Base-by-base conservation (phyloP, 2,113 vertebrate genomes). In the Ptilonorhynchus violaceus region DNA sequence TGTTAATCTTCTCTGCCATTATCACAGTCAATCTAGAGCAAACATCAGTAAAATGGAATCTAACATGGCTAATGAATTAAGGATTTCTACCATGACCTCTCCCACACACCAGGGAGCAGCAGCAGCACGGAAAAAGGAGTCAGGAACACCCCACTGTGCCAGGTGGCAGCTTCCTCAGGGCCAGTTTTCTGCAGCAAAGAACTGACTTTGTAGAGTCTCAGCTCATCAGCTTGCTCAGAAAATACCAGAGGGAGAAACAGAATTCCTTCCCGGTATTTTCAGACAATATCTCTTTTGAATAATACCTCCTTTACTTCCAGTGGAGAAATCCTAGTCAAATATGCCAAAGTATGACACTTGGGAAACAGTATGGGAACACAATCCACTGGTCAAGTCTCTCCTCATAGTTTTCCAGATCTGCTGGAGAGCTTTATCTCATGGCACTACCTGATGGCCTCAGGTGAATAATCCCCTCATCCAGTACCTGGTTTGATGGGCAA, bases 71-170 rank as follows among this genome's bases (percentile, higher is more conserved):
- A 46, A 80, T 2, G 6, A 77, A 25, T 12, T 37, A 49, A 7
- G 18, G 63, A 41, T 88, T 92, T 79, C 35, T 74, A 23, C 56
- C 59, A 78, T 77, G 73, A 59, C 75, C 55, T 55, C 28, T 90
- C 76, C 20, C 55, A 70, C 22, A 25, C 82, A 44, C 55, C 82
- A 96, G 96, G 63, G 92, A 94, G 93, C 93, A 93, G 89, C 88
- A 92, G 55, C 47, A 14, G 72, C 79, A 59, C 79, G 56, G 88
- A 13, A 41, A 70, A 94, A 69, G 25, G 62, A 93, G 42, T 52
- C 42, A 47, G 49, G 33, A 47, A 35, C 55, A 59, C 19, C 50
- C 21, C 24, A 11, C 44, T 66, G 44, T 78, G 66, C 44, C 92
- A 21, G 39, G 41, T 20, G n/a, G 23, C 70, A 85, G 53, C 50